A percentile compares a stretch with the other conserved stretches of the same genome.
phyloP scores from a whole-genome alignment of 2,888 invertebrate genomes.

The Colostygia pectinataria region DNA sequence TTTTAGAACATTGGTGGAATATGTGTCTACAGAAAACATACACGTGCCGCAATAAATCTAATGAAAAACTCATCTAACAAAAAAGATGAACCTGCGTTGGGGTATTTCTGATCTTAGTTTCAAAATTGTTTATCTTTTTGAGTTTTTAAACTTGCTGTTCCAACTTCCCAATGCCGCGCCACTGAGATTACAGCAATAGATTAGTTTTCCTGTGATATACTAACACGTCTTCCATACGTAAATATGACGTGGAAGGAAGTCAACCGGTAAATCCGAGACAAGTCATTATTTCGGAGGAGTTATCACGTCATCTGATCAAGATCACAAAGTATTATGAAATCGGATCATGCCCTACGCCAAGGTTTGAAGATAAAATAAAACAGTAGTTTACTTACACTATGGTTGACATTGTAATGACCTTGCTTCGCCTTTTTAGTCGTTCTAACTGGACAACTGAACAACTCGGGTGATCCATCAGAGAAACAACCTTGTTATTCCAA shows the following conservation, averaged over 20 bases:
- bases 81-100: neutral
- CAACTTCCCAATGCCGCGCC: constrained; percentile 10
- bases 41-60: no score
- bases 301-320: constrained; percentile 1
- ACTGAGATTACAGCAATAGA: constrained; percentile 1
- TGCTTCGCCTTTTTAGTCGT: no score
- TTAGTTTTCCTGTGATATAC: constrained; percentile 16
- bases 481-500: no score
- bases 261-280: constrained; percentile 18
- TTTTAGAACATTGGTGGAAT: no score
- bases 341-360: constrained; percentile 7
- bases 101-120: constrained; percentile 2
- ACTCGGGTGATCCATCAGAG: no score
- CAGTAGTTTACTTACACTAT: neutral
- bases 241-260: constrained; percentile 9
- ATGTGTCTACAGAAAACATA: no score
- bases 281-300: constrained; percentile 11
- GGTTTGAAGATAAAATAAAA: neutral
- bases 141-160: constrained; percentile 5
- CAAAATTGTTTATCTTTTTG: neutral
- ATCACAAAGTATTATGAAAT: constrained; percentile 1
- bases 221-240: no score
- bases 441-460: no score
- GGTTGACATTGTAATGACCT: no score
- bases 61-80: neutral